Conservation (phyloP, 2,797 vertebrate species). For the Sebastes oblongus region DNA sequence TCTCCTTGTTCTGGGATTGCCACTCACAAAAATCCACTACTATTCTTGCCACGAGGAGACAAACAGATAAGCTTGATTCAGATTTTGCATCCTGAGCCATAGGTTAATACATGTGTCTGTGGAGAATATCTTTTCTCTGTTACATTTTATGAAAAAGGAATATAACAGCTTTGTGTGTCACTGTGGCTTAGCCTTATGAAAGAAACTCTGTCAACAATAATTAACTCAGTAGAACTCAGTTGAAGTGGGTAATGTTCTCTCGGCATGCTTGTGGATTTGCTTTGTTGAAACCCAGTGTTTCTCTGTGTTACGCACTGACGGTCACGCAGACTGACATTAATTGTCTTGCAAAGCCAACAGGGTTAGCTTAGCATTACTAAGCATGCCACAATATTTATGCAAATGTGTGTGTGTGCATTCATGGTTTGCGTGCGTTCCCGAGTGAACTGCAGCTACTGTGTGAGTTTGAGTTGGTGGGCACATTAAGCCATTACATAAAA, state of each 20-base stretch:
- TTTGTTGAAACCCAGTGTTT: not conserved
- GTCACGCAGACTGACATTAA: constrained; percentile 43
- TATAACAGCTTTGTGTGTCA: not conserved
- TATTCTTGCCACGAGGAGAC: not conserved
- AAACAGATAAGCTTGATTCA: not conserved
- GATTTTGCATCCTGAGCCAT: not conserved
- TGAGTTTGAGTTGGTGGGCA: constrained; percentile 19
- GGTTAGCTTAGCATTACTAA: constrained; percentile 49
- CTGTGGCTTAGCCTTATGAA: not conserved
- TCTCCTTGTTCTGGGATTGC: not conserved
- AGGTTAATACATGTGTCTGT: not conserved
- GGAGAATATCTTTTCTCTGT: not conserved
- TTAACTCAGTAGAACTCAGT: constrained; percentile 4
- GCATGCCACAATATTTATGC: constrained; percentile 48
- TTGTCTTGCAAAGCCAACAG: constrained; percentile 47
- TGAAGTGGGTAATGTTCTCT: not conserved
- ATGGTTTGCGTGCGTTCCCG: not conserved
- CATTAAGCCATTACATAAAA: constrained; percentile 23
- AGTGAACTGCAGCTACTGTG: not conserved
- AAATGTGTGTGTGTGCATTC: not conserved
- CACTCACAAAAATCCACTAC: not conserved
- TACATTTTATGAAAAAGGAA: constrained; percentile 3
- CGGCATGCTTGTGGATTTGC: not conserved
- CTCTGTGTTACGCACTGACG: not conserved
- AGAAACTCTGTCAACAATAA: constrained; percentile 15